phyloP scores from a whole-genome alignment of 1,140 invertebrate genomes.

The Mycetomoellerius zeteki region DNA sequence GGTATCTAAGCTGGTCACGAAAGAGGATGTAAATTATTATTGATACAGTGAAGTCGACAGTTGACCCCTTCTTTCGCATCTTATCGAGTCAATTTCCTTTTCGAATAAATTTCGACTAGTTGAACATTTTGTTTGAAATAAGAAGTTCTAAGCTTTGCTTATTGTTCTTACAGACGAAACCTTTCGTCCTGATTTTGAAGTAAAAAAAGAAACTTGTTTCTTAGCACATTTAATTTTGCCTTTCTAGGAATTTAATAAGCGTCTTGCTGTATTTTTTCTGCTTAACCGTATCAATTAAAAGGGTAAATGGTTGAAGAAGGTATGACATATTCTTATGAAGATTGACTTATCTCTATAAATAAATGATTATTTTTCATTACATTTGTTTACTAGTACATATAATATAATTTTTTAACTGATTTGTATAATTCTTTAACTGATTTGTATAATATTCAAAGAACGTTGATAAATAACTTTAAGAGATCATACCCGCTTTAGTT shows the following conservation, averaged over 20 bases:
- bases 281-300: slow-evolving; percentile 28
- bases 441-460: neutral
- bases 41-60: neutral
- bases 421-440: neutral
- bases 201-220: neutral
- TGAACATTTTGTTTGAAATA: neutral
- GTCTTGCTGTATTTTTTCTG: neutral
- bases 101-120: neutral
- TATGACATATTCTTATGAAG: slow-evolving; percentile 29
- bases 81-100: slow-evolving; percentile 9
- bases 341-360: neutral
- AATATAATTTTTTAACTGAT: neutral
- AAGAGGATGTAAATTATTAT: slow-evolving; percentile 31
- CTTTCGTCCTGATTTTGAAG: neutral
- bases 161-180: neutral
- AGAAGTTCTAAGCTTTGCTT: neutral
- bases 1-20: slow-evolving; percentile 46
- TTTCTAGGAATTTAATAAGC: slow-evolving; percentile 36
- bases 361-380: neutral
- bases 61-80: neutral
- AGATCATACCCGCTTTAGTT: neutral
- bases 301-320: slow-evolving; percentile 1
- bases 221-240: slow-evolving; percentile 4
- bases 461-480: neutral
- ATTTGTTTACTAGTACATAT: neutral